Evolutionary conservation across 1,140 invertebrate genomes (phyloP), one percentile per base, ranked within the genome.

Genomic region (Macrosteles quadrilineatus): DNA sequence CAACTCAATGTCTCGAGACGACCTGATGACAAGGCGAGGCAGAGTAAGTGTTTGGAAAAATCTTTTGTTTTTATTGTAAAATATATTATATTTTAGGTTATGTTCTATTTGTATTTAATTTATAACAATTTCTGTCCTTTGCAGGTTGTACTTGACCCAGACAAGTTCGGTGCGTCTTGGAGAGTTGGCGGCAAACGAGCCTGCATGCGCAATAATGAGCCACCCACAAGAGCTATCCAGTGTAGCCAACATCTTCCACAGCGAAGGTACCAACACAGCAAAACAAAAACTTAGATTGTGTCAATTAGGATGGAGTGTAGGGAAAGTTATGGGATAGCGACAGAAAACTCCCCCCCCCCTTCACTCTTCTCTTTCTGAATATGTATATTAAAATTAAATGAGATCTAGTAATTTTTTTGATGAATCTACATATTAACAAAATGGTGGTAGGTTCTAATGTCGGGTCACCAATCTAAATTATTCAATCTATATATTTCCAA

Each of bases 121-220:
- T n/a, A n/a, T n/a, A n/a, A 50, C 12, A 59, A 59, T 30, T 30
- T 59, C 23, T 59, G n/a, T n/a, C n/a, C n/a, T 59, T 59, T 59
- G 21, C 40, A 55, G 43, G 64, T 74, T 1, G 73, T 74, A 72
- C 80, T 78, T 29, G 87, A 91, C 73, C 82, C 89, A 1, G 86
- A 88, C 77, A 85, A 85, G 53, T 95, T 96, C 75, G 94, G 91
- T 17, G 85, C 89, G 50, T 92, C 93, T 0, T 96, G 95, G 94
- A 85, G 90, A 55, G 90, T 95, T 2, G 93, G 94, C 1, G 87
- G 90, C 0, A 88, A 87, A 66, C 89, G 88, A 68, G 87, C 87
- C 0, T 94, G 90, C 78, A 85, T 85, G 12, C 40, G 68, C 12
- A 69, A 30, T 23, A 78, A 78, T 30, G 78, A 83, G 64, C 81